Conservation (phyloP, 2,888 invertebrate genomes). For the Bombylius major region DNA sequence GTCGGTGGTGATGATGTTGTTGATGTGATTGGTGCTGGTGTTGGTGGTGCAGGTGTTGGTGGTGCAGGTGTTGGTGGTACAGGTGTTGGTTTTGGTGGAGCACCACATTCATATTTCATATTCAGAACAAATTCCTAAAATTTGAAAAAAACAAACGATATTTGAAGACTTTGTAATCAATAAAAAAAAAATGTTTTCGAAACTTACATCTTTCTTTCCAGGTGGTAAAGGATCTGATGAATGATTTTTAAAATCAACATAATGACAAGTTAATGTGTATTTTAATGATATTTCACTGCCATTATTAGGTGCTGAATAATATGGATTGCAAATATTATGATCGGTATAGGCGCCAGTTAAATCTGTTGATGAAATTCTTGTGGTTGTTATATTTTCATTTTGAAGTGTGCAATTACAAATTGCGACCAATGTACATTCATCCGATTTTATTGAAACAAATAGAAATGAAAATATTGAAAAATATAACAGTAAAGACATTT, state of each 20-base stretch:
- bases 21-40: neutral
- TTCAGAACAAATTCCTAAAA: neutral
- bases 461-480: neutral
- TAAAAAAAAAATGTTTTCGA: no score
- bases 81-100: no score
- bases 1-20: neutral
- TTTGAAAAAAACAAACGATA: no score
- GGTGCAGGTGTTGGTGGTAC: no score
- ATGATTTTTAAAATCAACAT: neutral
- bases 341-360: neutral
- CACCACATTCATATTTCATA: neutral
- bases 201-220: no score
- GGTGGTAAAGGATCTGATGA: neutral
- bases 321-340: neutral
- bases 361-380: neutral
- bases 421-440: neutral
- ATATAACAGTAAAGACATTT: no score
- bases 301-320: neutral
- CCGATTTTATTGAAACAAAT: neutral
- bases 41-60: neutral
- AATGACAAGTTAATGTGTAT: neutral
- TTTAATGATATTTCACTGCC: neutral
- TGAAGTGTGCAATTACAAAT: neutral
- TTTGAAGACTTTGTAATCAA: no score
- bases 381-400: neutral